Base-by-base conservation (phyloP, 2,797 vertebrate genomes). In the Ispidina picta region DNA sequence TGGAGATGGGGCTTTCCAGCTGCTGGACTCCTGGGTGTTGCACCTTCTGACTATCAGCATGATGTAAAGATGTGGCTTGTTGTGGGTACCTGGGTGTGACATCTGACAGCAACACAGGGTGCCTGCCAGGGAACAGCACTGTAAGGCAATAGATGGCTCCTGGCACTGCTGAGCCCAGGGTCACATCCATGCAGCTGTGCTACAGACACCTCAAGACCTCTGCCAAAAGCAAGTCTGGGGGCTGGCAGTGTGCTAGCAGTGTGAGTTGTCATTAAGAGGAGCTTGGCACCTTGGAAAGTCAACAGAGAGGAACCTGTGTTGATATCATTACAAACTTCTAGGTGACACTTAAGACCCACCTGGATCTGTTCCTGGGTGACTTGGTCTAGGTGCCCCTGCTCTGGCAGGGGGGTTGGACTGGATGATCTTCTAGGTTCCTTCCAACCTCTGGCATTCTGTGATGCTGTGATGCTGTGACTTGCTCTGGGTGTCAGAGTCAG, bases 1-100 rank as follows among this genome's bases (percentile, higher is more conserved):
- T n/a, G 15, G 68, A 86, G n/a, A 90, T n/a, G 75, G 83, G 88
- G 58, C 72, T 95, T 91, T 86, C 69, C 86, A 91, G 80, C 43
- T 59, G 37, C 46, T 88, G 69, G 54, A 82, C 74, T 69, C 26
- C 43, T 43, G 62, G 33, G 58, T 71, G 71, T 90, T 88, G 70
- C 83, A 55, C 86, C 69, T 69, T 77, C 62, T 80, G 72, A 81
- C 72, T 56, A 77, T 39, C 51, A 86, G 43, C 5, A 0, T 20
- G 58, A 84, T 82, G 74, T 51, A 82, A 59, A 86, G 68, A 52
- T 88, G 66, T 19, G 41, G 56, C 43, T 54, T 86, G 49, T 76
- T 68, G 9, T 12, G 60, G 80, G 31, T 76, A 54, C 60, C 64
- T 49, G 76, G 37, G 56, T 63, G 44, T 59, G 51, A 75, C 48